Percentiles rank a stretch among this genome's conserved stretches.
Evolutionary conservation across 2,113 vertebrate genomes (phyloP).

Genomic region (Pangasianodon hypophthalmus): DNA sequence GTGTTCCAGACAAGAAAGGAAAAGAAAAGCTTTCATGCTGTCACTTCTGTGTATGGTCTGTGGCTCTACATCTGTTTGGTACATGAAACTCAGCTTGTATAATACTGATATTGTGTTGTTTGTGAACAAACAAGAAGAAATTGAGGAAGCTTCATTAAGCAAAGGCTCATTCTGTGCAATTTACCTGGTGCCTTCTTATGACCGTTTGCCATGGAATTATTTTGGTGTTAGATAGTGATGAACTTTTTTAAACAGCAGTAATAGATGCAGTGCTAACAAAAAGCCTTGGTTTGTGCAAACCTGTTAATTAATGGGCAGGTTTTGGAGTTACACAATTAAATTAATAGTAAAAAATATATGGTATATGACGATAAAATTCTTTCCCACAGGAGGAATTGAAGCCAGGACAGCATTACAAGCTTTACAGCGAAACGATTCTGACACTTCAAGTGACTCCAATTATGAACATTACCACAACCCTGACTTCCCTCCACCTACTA

Average conservation of each 20-base stretch:
- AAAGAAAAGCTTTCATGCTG: neutral
- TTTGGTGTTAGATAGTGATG: neutral
- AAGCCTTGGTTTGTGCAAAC: neutral
- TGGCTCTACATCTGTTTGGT: neutral
- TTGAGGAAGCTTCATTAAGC: neutral
- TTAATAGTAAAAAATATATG: neutral
- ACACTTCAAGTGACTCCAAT: constrained; percentile 45
- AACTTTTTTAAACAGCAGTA: neutral
- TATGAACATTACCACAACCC: constrained; percentile 44
- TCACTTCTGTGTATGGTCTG: neutral
- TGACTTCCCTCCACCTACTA: neutral
- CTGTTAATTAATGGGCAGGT: neutral
- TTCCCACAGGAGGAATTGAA: constrained; percentile 8
- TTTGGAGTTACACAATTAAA: neutral
- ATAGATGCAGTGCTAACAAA: neutral
- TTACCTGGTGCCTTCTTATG: neutral
- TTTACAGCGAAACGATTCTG: neutral
- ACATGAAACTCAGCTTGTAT: neutral
- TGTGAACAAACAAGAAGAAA: neutral
- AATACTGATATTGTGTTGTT: neutral
- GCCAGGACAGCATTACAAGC: neutral
- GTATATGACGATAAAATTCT: neutral
- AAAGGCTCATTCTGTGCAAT: neutral
- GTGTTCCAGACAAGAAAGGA: neutral
- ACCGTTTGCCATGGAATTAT: neutral